Percentiles rank a stretch among this genome's conserved stretches.
These are phyloP conservation scores for Drosophila ezoana DNA, from an alignment of 2,888 invertebrate genomes.

Conservation along the genomic window DNA sequence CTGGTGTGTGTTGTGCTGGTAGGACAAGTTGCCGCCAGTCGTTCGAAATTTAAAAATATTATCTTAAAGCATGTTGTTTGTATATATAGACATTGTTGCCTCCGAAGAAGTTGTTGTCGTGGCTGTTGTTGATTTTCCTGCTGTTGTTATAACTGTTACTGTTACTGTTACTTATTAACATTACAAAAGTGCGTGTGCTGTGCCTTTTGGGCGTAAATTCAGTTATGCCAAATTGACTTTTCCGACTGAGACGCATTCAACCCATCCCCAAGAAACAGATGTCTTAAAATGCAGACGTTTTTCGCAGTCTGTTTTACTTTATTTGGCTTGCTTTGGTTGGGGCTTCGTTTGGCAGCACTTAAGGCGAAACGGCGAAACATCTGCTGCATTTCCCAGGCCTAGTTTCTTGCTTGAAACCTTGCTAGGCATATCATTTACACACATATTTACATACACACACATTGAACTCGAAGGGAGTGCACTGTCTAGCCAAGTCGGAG, in stretches of 20 bases:
- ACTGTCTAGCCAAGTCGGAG: constrained; percentile 28
- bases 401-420: constrained; percentile 44
- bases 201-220: constrained; percentile 66
- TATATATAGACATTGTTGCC: constrained; percentile 25
- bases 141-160: constrained; percentile 32
- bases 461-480: constrained; percentile 29
- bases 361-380: constrained; percentile 50
- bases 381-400: constrained; percentile 72
- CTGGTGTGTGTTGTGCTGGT: constrained; percentile 41
- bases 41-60: constrained; percentile 71
- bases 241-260: constrained; percentile 31
- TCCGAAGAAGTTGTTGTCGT: constrained; percentile 24
- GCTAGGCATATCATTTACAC: constrained; percentile 53
- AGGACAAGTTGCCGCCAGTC: constrained; percentile 40
- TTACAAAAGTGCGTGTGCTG: constrained; percentile 70
- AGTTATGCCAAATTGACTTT: constrained; percentile 75
- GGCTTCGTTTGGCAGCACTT: constrained; percentile 58
- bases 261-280: constrained; percentile 15
- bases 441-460: constrained; percentile 7
- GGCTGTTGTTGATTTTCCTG: constrained; percentile 35
- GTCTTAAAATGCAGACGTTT: constrained; percentile 70
- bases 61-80: constrained; percentile 63
- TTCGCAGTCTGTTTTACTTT: constrained; percentile 39
- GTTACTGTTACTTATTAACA: constrained; percentile 67
- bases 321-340: constrained; percentile 34